Evolutionary conservation across 2,113 vertebrate genomes (phyloP).

Genomic region (Alethe castanea): DNA sequence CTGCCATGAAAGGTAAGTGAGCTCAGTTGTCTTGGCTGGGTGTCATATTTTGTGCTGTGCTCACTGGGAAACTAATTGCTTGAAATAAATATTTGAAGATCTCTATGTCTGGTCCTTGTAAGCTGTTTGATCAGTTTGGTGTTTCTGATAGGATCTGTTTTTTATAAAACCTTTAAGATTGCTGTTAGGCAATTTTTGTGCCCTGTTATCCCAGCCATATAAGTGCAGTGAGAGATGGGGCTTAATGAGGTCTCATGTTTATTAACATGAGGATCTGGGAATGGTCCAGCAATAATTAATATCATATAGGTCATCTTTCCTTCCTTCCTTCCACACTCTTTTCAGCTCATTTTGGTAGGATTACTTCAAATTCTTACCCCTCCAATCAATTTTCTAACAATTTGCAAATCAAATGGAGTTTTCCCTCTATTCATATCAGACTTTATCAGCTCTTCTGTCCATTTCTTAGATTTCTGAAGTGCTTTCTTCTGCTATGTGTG

Average conservation of each 20-base stretch:
- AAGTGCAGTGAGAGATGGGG: background rate
- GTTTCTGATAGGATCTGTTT: slow-evolving; percentile 33
- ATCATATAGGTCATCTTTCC: background rate
- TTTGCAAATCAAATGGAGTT: background rate
- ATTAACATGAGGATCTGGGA: background rate
- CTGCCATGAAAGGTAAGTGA: slow-evolving; percentile 49
- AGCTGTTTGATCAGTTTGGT: slow-evolving; percentile 44
- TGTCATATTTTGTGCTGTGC: slow-evolving; percentile 29
- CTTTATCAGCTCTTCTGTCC: background rate
- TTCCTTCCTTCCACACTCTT: background rate
- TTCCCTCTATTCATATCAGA: background rate
- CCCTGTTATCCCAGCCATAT: background rate
- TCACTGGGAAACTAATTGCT: slow-evolving; percentile 52
- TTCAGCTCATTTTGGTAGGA: background rate
- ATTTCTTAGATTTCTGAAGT: background rate
- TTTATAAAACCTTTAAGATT: slow-evolving; percentile 2
- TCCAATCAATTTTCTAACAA: background rate
- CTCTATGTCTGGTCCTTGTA: slow-evolving; percentile 36
- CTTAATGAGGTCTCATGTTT: slow-evolving; percentile 1
- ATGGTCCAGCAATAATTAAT: background rate
- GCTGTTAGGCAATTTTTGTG: background rate
- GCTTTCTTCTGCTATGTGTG: background rate
- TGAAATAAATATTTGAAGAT: slow-evolving; percentile 57
- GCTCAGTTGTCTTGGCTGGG: slow-evolving; percentile 27
- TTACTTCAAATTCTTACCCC: background rate